Conservation (phyloP, 2,113 vertebrate species). For the Nesospiza acunhae region DNA sequence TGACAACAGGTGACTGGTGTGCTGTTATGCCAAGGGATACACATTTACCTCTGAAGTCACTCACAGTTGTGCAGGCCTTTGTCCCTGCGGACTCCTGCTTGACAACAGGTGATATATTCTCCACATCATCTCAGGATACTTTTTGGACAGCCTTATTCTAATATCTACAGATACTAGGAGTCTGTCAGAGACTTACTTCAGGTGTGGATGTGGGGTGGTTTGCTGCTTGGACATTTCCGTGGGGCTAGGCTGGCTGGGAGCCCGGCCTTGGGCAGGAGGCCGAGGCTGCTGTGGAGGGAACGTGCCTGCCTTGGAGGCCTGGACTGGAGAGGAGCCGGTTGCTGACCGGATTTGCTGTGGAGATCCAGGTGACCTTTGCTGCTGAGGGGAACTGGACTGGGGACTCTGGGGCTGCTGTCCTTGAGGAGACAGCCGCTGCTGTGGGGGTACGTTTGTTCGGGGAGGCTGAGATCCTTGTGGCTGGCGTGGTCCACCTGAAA, state of each 20-base stretch:
- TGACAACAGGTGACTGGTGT: background rate
- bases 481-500: conserved; percentile 85
- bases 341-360: conserved; percentile 90
- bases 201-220: conserved; percentile 77
- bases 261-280: conserved; percentile 73
- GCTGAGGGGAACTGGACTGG: conserved; percentile 81
- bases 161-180: background rate
- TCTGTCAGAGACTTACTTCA: conserved; percentile 84
- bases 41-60: background rate
- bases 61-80: background rate
- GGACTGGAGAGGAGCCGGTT: conserved; percentile 83
- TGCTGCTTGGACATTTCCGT: conserved; percentile 77
- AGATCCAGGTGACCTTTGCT: conserved; percentile 89
- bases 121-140: background rate
- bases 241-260: conserved; percentile 74
- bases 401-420: conserved; percentile 82
- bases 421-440: conserved; percentile 79
- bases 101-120: background rate
- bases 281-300: conserved; percentile 77
- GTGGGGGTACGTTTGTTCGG: conserved; percentile 68
- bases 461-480: conserved; percentile 70
- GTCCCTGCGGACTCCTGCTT: background rate
- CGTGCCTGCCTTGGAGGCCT: conserved; percentile 83
- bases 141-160: background rate
- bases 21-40: background rate